These are phyloP conservation scores for Oreochromis grahami DNA, from an alignment of 2,797 vertebrate genomes.

Conservation along the genomic window DNA sequence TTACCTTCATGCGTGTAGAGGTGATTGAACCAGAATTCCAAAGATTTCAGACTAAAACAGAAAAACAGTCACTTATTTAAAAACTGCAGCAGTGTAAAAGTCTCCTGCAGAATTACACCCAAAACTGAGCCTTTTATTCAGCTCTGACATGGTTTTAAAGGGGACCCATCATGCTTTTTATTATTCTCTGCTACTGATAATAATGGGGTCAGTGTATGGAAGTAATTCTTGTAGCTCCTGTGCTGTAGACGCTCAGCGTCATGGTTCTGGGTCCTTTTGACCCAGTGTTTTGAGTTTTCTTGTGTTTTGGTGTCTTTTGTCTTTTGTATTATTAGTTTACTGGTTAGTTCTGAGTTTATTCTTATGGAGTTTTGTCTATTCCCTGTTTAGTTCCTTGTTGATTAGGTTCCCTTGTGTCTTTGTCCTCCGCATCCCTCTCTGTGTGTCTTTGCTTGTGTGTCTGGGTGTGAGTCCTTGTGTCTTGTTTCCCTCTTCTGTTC, in stretches of 20 bases:
- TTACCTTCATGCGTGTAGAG: slow-evolving; percentile 95
- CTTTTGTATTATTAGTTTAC: rapidly evolving
- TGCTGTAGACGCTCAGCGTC: background rate
- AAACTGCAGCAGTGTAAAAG: background rate
- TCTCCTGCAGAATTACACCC: background rate
- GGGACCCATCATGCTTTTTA: rapidly evolving
- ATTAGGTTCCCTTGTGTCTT: no score
- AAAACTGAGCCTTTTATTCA: background rate
- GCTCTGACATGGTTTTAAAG: background rate
- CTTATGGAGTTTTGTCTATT: no score
- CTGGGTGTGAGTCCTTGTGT: background rate
- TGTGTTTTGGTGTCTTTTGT: background rate
- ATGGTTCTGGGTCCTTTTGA: background rate
- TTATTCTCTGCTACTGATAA: background rate
- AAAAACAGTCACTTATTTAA: rapidly evolving
- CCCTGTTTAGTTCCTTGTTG: no score
- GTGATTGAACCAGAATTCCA: slow-evolving; percentile 98
- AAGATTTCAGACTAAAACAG: slow-evolving; percentile 84
- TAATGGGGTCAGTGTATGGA: background rate
- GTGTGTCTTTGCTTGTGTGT: background rate
- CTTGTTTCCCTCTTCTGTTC: background rate
- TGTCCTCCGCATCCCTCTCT: rapidly evolving
- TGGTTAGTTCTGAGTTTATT: no score
- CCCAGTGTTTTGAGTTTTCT: background rate
- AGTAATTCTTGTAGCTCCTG: background rate